Conservation (phyloP, 2,797 vertebrate species). For the Distichodus sexfasciatus region DNA sequence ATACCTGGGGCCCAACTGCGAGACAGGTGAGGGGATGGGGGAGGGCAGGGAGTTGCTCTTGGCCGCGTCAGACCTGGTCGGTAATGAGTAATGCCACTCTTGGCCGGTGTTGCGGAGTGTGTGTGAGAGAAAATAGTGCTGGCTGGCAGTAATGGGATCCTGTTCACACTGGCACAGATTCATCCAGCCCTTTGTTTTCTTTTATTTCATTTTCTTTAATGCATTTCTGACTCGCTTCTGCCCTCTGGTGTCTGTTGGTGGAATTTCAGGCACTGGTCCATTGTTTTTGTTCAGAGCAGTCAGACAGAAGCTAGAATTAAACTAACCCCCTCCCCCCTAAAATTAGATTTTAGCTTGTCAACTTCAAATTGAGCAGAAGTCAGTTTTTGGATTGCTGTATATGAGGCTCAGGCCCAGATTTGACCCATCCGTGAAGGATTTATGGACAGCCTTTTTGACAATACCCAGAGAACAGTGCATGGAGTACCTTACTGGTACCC, state of each 20-base stretch:
- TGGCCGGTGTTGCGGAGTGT: not conserved
- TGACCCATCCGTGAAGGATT: too few species aligned
- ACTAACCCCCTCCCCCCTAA: too few species aligned
- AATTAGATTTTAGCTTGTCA: too few species aligned
- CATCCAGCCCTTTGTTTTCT: conserved; percentile 32
- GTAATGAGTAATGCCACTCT: conserved; percentile 24
- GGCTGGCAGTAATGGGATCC: conserved; percentile 22
- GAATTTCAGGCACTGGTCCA: not conserved
- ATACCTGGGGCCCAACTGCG: conserved; percentile 84
- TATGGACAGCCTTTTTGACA: too few species aligned
- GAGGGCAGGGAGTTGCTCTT: too few species aligned
- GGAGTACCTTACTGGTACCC: too few species aligned
- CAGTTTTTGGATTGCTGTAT: too few species aligned
- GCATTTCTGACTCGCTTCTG: conserved; percentile 44
- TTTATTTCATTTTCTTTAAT: not conserved
- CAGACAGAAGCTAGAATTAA: too few species aligned
- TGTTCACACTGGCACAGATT: conserved; percentile 29
- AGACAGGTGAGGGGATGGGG: conserved; percentile 77
- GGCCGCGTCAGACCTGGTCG: not conserved
- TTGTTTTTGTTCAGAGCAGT: too few species aligned
- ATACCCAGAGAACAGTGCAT: too few species aligned
- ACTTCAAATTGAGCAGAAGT: too few species aligned
- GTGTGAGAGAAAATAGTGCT: conserved; percentile 1
- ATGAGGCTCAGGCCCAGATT: too few species aligned
- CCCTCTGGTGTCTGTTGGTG: conserved; percentile 42